phyloP scores from a whole-genome alignment of 37 sponge, comb jelly and placozoan species.

The Aphrocallistes beatrix region DNA sequence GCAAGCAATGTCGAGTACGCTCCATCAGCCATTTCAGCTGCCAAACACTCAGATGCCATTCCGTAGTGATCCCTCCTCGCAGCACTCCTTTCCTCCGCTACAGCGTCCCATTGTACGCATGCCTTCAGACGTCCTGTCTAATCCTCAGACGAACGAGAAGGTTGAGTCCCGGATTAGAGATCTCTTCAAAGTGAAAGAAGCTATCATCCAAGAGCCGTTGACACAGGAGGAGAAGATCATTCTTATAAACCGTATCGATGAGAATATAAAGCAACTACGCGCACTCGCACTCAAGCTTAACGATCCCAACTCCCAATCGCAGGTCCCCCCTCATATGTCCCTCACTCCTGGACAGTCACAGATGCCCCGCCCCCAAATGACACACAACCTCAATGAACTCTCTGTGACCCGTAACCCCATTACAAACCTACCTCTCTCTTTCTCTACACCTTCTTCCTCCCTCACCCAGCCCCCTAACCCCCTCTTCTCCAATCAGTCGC shows the following conservation, averaged over 20 bases:
- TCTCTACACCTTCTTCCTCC: neutral
- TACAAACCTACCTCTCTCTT: neutral
- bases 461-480: neutral
- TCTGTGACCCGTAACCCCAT: neutral
- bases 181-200: conserved; percentile 14
- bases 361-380: neutral
- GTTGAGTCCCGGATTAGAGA: conserved; percentile 6
- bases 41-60: neutral
- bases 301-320: neutral
- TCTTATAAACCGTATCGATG: conserved; percentile 1
- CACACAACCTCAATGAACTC: neutral
- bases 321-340: neutral
- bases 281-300: neutral
- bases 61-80: neutral
- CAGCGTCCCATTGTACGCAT: neutral
- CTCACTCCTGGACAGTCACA: neutral
- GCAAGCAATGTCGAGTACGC: neutral
- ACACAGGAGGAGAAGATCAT: conserved; percentile 3
- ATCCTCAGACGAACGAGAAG: conserved; percentile 12
- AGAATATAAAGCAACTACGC: neutral
- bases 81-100: neutral
- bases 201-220: neutral
- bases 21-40: neutral
- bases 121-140: neutral
- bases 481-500: neutral